A percentile compares a stretch with the other conserved stretches of the same genome.
Evolutionary conservation across 1,140 invertebrate species (phyloP).

Genomic region (Metopolophium dirhodum): DNA sequence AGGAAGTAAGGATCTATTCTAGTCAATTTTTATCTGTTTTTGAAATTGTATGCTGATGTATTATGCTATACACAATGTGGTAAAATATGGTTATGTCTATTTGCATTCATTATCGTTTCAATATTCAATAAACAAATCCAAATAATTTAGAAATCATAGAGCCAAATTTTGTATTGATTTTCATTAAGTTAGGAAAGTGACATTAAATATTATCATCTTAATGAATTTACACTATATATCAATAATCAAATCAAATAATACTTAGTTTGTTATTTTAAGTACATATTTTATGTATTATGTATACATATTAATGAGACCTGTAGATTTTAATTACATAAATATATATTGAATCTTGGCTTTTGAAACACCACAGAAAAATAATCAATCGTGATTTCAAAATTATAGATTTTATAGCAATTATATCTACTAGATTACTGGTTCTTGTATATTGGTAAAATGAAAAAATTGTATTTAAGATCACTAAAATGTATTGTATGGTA

Average conservation of each 20-base stretch:
- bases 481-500: background rate
- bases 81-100: background rate
- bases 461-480: no score
- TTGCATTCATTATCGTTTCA: background rate
- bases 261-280: background rate
- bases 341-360: background rate
- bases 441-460: no score
- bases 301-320: no score
- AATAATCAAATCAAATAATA: background rate
- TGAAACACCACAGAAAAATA: background rate
- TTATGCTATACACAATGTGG: background rate
- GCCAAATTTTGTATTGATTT: background rate
- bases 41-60: background rate
- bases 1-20: background rate
- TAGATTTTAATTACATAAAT: no score
- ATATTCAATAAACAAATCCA: background rate
- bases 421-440: background rate
- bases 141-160: background rate
- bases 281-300: background rate
- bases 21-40: background rate
- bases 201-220: background rate
- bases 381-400: background rate
- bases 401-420: background rate
- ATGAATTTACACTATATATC: background rate
- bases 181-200: background rate